Evolutionary conservation across 2,113 vertebrate genomes (phyloP).

Genomic region (Psophia crepitans): DNA sequence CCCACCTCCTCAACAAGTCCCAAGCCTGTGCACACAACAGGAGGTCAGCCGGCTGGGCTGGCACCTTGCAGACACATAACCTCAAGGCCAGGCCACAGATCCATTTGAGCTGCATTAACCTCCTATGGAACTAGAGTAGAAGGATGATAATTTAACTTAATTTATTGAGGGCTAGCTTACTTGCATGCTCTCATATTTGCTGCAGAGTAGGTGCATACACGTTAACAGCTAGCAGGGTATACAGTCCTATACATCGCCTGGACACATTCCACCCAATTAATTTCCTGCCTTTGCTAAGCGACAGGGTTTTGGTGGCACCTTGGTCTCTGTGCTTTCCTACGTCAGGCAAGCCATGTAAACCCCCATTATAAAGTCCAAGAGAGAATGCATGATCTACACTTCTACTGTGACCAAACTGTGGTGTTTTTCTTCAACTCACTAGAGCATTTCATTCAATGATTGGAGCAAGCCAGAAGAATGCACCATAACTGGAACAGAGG

Average conservation of each 20-base stretch:
- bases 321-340: not conserved
- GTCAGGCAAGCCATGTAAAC: not conserved
- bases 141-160: not conserved
- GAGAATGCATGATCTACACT: not conserved
- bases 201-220: too few relatives aligned
- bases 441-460: not conserved
- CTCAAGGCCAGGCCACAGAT: not conserved
- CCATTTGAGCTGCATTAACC: not conserved
- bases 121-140: not conserved
- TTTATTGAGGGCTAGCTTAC: not conserved
- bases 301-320: not conserved
- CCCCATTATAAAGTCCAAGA: not conserved
- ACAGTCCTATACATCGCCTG: not conserved
- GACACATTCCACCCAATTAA: not conserved
- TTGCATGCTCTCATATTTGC: not conserved
- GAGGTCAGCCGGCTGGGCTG: not conserved
- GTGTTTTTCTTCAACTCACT: not conserved
- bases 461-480: not conserved
- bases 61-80: too few relatives aligned
- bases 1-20: not conserved
- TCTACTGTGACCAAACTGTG: not conserved
- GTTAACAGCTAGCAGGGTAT: not conserved
- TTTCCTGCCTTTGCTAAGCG: not conserved
- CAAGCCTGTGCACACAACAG: accelerated
- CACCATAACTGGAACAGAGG: not conserved